Evolutionary conservation across 1,140 invertebrate species (phyloP).

Genomic region (Drosophila sproati): DNA sequence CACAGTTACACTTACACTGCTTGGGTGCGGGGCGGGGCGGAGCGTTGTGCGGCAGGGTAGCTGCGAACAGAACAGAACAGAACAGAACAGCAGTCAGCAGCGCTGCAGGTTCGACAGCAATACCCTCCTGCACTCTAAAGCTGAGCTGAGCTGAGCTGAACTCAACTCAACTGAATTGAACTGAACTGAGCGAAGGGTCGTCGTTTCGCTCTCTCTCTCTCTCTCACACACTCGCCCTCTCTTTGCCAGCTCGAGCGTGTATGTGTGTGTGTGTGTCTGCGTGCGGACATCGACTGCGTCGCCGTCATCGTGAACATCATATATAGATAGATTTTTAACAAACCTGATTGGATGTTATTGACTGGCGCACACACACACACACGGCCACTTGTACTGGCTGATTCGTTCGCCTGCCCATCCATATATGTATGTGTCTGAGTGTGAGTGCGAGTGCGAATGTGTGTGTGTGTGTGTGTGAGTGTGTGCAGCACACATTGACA

Average conservation of each 20-base stretch:
- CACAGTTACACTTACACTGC: background rate
- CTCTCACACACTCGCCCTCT: background rate
- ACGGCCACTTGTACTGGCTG: conserved; percentile 59
- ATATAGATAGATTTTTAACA: conserved; percentile 85
- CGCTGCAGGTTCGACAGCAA: conserved; percentile 48
- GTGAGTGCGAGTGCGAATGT: background rate
- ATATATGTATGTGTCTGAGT: background rate
- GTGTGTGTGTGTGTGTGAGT: conserved; percentile 3
- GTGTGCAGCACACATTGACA: conserved; percentile 35
- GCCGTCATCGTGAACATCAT: conserved; percentile 82
- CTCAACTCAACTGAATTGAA: conserved; percentile 17
- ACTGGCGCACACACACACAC: conserved; percentile 76
- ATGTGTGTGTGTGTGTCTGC: conserved; percentile 42
- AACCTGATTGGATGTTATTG: conserved; percentile 85
- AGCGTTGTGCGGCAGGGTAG: conserved; percentile 40
- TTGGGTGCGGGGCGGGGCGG: conserved; percentile 34
- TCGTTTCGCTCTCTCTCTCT: conserved; percentile 48
- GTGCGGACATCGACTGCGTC: conserved; percentile 82
- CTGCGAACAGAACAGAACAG: conserved; percentile 1
- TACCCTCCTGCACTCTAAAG: conserved; percentile 38
- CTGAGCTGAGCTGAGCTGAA: conserved; percentile 30
- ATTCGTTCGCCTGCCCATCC: conserved; percentile 72
- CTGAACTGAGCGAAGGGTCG: conserved; percentile 54
- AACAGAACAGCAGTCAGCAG: background rate
- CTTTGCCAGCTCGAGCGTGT: background rate